Base-by-base conservation (phyloP, 2,888 invertebrate species). In the Ophraella communa region DNA sequence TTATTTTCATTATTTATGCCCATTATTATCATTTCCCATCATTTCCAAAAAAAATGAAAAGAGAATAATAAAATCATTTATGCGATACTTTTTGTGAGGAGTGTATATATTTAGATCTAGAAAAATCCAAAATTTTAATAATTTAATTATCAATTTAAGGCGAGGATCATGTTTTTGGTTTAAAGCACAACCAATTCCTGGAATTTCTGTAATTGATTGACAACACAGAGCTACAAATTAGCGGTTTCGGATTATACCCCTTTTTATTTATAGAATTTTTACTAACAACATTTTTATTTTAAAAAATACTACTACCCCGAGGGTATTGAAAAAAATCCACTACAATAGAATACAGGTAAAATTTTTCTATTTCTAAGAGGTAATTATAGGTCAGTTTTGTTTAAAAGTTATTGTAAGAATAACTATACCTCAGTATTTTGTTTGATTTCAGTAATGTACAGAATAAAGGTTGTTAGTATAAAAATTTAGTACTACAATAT, bases 371-470 rank as follows among this genome's bases (percentile, higher is more conserved):
- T 17, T 17, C 17, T 14, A 7, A 39, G 7, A 14, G 39, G 39
- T 39, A 39, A 39, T 39, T 17, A 39, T 39, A 39, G 39, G 17
- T 30, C 11, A 24, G 51, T 52, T 27, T 10, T 44, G 53, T 21
- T 52, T 14, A 35, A 54, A 59, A 39, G 14, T 39, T 17, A 53
- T n/a, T 23, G 58, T 11, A 24, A 63, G 52, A 58, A 44, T 20
- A 14, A 42, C 23, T 1, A 30, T 10, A 30, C 1, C 0, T 30
- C 3, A 11, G 30, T 30, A 11, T 54, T 64, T 35, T 44, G 35
- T 47, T 30, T 10, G 30, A n/a, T n/a, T n/a, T n/a, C n/a, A n/a
- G n/a, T n/a, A n/a, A n/a, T n/a, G n/a, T 24, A 24, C 24, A 24
- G 24, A 1, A 24, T 42, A n/a, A n/a, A n/a, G n/a, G n/a, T n/a